Percentiles rank a stretch among this genome's conserved stretches.
Evolutionary conservation across 2,888 invertebrate genomes (phyloP).

Genomic region (Tetheella fluctuosa): DNA sequence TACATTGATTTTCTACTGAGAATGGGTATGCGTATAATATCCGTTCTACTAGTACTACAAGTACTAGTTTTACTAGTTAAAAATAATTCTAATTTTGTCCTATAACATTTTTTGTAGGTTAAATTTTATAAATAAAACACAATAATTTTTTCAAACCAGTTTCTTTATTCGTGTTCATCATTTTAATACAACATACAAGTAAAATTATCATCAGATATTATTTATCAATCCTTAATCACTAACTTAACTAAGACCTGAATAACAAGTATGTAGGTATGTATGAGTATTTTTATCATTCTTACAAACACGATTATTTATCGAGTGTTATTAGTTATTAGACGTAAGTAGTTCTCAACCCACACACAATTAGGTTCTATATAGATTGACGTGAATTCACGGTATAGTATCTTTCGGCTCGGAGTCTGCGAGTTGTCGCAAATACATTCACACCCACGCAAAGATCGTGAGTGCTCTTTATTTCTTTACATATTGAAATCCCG

Average conservation of each 20-base stretch:
- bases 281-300: constrained; percentile 45
- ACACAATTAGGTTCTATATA: constrained; percentile 25
- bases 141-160: constrained; percentile 77
- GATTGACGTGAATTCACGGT: background rate
- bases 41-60: too few relatives aligned
- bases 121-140: constrained; percentile 61
- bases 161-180: constrained; percentile 83
- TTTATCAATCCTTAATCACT: constrained; percentile 82
- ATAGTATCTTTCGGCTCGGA: background rate
- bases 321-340: constrained; percentile 37
- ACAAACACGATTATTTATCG: constrained; percentile 28
- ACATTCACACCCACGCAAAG: background rate
- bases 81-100: too few relatives aligned
- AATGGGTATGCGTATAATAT: too few relatives aligned
- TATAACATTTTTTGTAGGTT: background rate
- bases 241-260: constrained; percentile 81
- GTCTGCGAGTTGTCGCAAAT: background rate
- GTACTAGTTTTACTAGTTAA: too few relatives aligned
- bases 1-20: too few relatives aligned
- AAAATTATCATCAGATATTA: constrained; percentile 84
- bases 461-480: too few relatives aligned
- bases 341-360: constrained; percentile 48
- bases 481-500: background rate
- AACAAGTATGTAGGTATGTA: constrained; percentile 76
- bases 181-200: constrained; percentile 85